These are phyloP conservation scores for Emydura subglobosa DNA, from an alignment of 2,113 vertebrate genomes.

Conservation along the genomic window DNA sequence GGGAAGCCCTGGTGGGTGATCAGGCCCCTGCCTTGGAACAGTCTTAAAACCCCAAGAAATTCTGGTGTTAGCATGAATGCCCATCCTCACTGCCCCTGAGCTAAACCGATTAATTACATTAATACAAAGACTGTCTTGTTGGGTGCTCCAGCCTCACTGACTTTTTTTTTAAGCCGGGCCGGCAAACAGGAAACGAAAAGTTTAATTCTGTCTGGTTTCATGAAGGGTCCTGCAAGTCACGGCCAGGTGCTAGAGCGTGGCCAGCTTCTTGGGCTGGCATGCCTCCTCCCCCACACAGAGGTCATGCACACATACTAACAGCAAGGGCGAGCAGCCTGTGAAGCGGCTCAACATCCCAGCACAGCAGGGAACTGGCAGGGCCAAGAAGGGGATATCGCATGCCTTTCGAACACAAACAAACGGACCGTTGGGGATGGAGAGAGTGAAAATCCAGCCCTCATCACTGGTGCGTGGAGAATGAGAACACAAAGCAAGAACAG, in stretches of 20 bases:
- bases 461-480: background rate
- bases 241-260: slow-evolving; percentile 51
- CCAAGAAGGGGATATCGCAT: background rate
- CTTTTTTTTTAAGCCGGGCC: slow-evolving; percentile 62
- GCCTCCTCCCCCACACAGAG: background rate
- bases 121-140: slow-evolving; percentile 85
- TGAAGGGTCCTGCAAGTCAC: slow-evolving; percentile 71
- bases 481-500: background rate
- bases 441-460: background rate
- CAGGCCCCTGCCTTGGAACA: slow-evolving; percentile 1
- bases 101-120: slow-evolving; percentile 81
- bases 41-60: slow-evolving; percentile 62
- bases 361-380: slow-evolving; percentile 27
- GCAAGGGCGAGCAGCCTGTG: background rate
- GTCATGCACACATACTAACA: background rate
- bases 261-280: slow-evolving; percentile 55
- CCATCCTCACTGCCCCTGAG: slow-evolving; percentile 72
- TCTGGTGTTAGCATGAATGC: slow-evolving; percentile 74
- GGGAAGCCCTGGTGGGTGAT: background rate
- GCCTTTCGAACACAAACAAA: slow-evolving; percentile 17
- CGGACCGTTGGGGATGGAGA: background rate
- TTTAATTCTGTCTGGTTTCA: slow-evolving; percentile 78
- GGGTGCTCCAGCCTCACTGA: slow-evolving; percentile 58
- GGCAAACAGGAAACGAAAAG: slow-evolving; percentile 82
- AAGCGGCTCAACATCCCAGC: slow-evolving; percentile 25